A percentile compares a stretch with the other conserved stretches of the same genome.
Conservation (phyloP, 64 coral and sea anemone genomes). For the Pocillopora verrucosa region DNA sequence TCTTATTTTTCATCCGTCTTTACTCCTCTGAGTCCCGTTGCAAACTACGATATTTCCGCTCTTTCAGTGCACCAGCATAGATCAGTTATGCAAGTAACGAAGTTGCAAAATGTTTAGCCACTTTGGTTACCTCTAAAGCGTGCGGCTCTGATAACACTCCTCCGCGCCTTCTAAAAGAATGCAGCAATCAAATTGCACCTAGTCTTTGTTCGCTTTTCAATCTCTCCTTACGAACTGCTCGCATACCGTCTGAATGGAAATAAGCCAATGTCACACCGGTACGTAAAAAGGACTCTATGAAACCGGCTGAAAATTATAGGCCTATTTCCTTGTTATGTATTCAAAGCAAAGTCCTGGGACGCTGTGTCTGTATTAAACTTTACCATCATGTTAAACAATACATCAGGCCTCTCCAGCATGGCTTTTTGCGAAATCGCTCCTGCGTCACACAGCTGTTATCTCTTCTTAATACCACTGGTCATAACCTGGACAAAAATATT, state of each 20-base stretch:
- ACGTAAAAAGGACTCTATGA: constrained; percentile 24
- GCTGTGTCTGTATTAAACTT: constrained; percentile 15
- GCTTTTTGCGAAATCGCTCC: constrained; percentile 51
- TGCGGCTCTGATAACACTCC: no score
- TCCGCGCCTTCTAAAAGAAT: no score
- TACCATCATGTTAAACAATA: constrained; percentile 19
- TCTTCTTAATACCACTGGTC: constrained; percentile 48
- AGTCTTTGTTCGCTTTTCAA: not conserved
- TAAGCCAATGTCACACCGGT: constrained; percentile 21
- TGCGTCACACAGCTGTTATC: constrained; percentile 59
- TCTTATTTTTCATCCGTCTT: no score
- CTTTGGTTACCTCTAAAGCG: no score
- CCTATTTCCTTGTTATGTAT: constrained; percentile 39
- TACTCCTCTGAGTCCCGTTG: no score
- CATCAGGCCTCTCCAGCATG: constrained; percentile 42
- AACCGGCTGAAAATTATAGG: constrained; percentile 27
- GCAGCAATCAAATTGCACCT: no score
- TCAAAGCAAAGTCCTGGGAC: constrained; percentile 41
- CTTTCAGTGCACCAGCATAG: no score
- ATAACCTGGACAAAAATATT: constrained; percentile 59
- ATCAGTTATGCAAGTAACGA: no score
- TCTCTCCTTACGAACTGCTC: constrained; percentile 6
- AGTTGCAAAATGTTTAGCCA: no score
- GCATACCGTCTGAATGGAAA: constrained; percentile 38
- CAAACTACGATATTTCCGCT: no score